phyloP scores from a whole-genome alignment of 2,113 vertebrate species.

The Nannobrachium achirus region DNA sequence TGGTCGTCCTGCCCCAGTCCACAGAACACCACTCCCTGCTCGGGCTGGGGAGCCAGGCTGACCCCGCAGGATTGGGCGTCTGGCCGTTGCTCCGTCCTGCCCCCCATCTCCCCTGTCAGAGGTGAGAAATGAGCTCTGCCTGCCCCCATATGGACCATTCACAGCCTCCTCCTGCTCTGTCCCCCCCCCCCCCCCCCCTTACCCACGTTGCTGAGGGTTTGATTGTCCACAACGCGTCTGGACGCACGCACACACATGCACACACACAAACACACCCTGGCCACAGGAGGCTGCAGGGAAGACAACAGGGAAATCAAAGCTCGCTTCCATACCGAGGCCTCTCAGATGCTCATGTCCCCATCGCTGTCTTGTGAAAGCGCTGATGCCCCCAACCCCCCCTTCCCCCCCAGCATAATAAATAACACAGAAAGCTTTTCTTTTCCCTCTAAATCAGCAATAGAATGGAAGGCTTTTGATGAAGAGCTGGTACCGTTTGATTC shows the following conservation, averaged over 20 bases:
- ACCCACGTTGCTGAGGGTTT: slow-evolving; percentile 5
- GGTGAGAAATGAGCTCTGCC: slow-evolving; percentile 82
- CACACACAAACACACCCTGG: slow-evolving; percentile 78
- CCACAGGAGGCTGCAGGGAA: slow-evolving; percentile 77
- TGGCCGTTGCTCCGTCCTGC: slow-evolving; percentile 74
- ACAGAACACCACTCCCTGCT: slow-evolving; percentile 43
- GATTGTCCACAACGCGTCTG: slow-evolving; percentile 57
- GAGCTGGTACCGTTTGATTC: slow-evolving; percentile 93
- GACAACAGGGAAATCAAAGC: slow-evolving; percentile 77
- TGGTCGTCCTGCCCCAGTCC: slow-evolving; percentile 64
- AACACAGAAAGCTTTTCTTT: slow-evolving; percentile 89
- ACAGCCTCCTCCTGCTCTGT: slow-evolving; percentile 72
- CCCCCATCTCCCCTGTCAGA: slow-evolving; percentile 82
- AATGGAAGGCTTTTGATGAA: slow-evolving; percentile 85
- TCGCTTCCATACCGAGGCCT: slow-evolving; percentile 75
- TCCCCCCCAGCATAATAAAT: slow-evolving; percentile 84
- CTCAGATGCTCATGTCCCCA: slow-evolving; percentile 86
- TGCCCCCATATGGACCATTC: slow-evolving; percentile 82
- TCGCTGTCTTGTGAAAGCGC: slow-evolving; percentile 78
- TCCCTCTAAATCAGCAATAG: slow-evolving; percentile 76
- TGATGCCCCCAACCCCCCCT: slow-evolving; percentile 68
- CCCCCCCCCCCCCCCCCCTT: not conserved
- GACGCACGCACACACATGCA: slow-evolving; percentile 68
- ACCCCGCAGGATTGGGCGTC: slow-evolving; percentile 67
- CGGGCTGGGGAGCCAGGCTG: slow-evolving; percentile 50